Evolutionary conservation across 2,888 invertebrate genomes (phyloP), one percentile per base, ranked within the genome.

Genomic region (Eledona agricola): DNA sequence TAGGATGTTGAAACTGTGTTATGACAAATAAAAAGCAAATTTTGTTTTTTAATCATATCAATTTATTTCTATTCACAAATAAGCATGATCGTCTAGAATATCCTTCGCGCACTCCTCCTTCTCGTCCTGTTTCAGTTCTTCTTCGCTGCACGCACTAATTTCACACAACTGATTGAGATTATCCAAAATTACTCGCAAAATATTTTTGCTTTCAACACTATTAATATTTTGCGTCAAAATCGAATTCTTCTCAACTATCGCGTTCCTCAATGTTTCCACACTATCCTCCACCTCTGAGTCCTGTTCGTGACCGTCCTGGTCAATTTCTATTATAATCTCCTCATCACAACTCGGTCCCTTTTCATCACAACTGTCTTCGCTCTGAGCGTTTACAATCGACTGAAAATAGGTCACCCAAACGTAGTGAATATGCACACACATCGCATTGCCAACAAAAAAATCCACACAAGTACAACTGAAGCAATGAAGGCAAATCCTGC

Each of bases 401-500:
- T 54, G 42, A 10, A 37, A 43, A 20, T 37, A 45, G 2, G 29
- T 54, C 4, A 54, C 19, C 49, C 50, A 54, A 11, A 54, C 10
- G 43, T 50, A 45, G 15, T 54, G 54, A 9, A 54, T 45, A 7
- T 54, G 54, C 1, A 32, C 45, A 38, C 54, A 54, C 11, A 54
- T 54, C 3, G 34, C 20, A 25, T 50, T 54, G 7, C 22, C 35
- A 10, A 45, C 23, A 23, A 54, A 54, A 37, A 43, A 54, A 45
- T 54, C 45, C 2, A 28, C 42, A 29, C 54, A 54, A 23, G 42
- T 54, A 13, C 54, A 54, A 32, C 54, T 50, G 4, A 54, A 54
- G 13, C 38, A 50, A 11, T 54, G 54, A 2, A 42, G 6, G 22
- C 54, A 54, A 15, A 54, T 50, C 2, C 19, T 17, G 19, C 54